Evolutionary conservation across 92 coral and sea anemone genomes (phyloP).

Genomic region (Parazoanthus atlanticus): DNA sequence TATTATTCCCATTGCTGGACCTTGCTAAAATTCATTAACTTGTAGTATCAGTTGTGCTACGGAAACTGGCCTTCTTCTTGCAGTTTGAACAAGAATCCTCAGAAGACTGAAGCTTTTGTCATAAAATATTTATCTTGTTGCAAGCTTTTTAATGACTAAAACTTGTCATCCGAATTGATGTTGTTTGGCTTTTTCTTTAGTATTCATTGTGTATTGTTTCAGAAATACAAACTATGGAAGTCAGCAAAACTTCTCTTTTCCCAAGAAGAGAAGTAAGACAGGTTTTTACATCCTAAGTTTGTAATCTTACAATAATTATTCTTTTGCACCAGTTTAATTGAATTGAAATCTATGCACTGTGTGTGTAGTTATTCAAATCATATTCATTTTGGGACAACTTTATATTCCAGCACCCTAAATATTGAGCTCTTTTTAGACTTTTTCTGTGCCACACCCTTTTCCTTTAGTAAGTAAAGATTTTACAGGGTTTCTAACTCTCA

Average conservation of each 20-base stretch:
- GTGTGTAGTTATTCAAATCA: background rate
- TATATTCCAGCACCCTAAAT: background rate
- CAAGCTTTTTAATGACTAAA: constrained; percentile 20
- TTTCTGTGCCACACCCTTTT: background rate
- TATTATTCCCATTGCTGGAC: no score
- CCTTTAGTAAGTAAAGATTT: background rate
- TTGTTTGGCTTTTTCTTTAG: constrained; percentile 10
- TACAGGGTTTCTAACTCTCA: background rate
- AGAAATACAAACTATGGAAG: background rate
- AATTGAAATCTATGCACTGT: background rate
- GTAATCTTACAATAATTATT: background rate
- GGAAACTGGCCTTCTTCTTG: background rate
- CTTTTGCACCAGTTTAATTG: background rate
- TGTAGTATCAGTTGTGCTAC: no score
- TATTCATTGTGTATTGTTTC: background rate
- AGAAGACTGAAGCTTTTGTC: background rate
- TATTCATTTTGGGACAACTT: background rate
- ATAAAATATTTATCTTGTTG: constrained; percentile 30
- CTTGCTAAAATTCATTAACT: no score
- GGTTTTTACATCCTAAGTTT: background rate
- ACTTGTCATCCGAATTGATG: background rate
- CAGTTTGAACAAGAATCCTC: background rate
- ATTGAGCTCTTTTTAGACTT: background rate
- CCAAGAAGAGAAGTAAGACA: background rate
- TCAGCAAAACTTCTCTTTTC: background rate